Base-by-base conservation (phyloP, 37 sponge, comb jelly and placozoan species). In the Diacarnus erythraeanus region DNA sequence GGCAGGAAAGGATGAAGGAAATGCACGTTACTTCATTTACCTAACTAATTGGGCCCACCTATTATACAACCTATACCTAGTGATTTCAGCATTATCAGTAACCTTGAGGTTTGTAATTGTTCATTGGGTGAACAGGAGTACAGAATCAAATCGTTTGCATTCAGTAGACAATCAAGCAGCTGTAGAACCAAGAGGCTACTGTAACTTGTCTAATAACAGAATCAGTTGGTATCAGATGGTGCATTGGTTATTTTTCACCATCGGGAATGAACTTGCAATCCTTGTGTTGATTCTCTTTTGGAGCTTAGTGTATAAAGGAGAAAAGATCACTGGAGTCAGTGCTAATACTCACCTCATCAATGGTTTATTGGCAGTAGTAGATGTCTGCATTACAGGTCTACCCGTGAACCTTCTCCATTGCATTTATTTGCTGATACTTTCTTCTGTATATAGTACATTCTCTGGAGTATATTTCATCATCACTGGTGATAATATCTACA, bases 1-100 rank as follows among this genome's bases (percentile, higher is more conserved):
- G 9, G 47, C 59, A 76, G 77, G 85, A 27, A 22, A 42, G 27
- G 30, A 33, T 23, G 65, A 64, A 43, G 74, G 75, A 43, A 79
- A 83, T 27, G 63, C 77, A 15, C 73, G 65, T 42, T 85, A 38
- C 71, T 86, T 94, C 65, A 89, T 89, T n/a, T 89, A 38, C 42
- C 74, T 94, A 1, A 89, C 94, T 41, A 86, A 89, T 78, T 94
- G 90, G 94, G 77, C 63, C 15, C 80, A 76, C 42, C 26, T 88
- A 0, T 1, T 38, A 3, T 86, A 29, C 33, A 59, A 39, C 58
- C 25, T 59, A 3, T 83, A 91, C 43, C 84, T 91, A 2, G 22
- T 91, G 31, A 35, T 67, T 1, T 26, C 84, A 26, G 91, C 91
- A 37, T 1, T 86, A 1, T 73, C 84, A 0, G 42, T 36, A 38